Percentiles rank a stretch among this genome's conserved stretches.
These are phyloP conservation scores for Dendrolimus houi DNA, from an alignment of 2,888 invertebrate species.

Conservation along the genomic window DNA sequence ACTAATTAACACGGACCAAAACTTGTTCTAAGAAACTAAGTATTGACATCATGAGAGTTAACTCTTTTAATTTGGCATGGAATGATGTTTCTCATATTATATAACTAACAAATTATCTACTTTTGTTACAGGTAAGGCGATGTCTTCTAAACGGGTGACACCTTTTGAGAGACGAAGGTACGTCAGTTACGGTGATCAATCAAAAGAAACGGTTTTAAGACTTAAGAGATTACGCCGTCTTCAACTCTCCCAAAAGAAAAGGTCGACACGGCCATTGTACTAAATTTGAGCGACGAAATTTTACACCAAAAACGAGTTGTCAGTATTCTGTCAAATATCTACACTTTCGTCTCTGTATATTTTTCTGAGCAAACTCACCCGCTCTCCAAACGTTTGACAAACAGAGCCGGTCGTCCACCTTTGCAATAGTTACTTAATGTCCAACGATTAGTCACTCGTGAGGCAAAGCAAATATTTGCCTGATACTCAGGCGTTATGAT, in stretches of 20 bases:
- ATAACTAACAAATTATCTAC: constrained; percentile 27
- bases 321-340: constrained; percentile 26
- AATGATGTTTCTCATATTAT: constrained; percentile 2
- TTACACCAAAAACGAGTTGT: constrained; percentile 11
- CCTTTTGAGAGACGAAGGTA: constrained; percentile 53
- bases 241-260: constrained; percentile 7
- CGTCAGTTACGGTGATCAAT: constrained; percentile 39
- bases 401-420: constrained; percentile 63
- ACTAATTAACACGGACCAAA: too few relatives aligned
- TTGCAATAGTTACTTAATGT: constrained; percentile 60
- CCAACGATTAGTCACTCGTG: constrained; percentile 55
- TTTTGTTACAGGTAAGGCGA: constrained; percentile 71
- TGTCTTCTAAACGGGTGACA: constrained; percentile 67
- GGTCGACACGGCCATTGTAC: constrained; percentile 36
- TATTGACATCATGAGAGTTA: too few relatives aligned
- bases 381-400: constrained; percentile 43
- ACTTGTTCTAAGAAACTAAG: too few relatives aligned
- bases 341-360: constrained; percentile 21
- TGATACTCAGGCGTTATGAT: constrained; percentile 32
- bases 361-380: constrained; percentile 44
- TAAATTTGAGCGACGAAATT: constrained; percentile 24
- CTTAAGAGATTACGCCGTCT: constrained; percentile 6
- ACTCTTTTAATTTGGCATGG: neutral
- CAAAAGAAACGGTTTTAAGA: constrained; percentile 16
- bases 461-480: constrained; percentile 51